Percentiles rank a stretch among this genome's conserved stretches.
Evolutionary conservation across 2,113 vertebrate genomes (phyloP).

Genomic region (Trichomycterus rosablanca): DNA sequence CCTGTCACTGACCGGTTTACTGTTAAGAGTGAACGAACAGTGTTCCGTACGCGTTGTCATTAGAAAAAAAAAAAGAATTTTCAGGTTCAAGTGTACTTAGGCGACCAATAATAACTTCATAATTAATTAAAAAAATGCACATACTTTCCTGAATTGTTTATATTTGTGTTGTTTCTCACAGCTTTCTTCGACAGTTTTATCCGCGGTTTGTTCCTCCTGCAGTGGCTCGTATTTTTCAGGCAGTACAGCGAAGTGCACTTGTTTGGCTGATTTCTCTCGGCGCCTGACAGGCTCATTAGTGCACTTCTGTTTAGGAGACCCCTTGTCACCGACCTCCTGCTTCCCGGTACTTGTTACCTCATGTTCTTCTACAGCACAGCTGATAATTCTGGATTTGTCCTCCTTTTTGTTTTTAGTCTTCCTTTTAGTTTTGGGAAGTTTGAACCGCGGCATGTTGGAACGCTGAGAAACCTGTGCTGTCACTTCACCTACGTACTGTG

Average conservation of each 20-base stretch:
- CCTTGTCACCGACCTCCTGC: background rate
- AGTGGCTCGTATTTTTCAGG: constrained; percentile 67
- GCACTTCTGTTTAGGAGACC: background rate
- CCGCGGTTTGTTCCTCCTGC: constrained; percentile 37
- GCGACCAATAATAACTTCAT: no score
- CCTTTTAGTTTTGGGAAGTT: constrained; percentile 15
- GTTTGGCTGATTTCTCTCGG: constrained; percentile 53
- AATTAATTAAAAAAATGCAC: no score
- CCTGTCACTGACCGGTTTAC: no score
- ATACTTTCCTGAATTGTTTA: constrained; percentile 67
- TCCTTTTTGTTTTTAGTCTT: constrained; percentile 12
- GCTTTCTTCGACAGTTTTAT: constrained; percentile 33
- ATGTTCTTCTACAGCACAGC: background rate
- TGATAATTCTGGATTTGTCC: constrained; percentile 13
- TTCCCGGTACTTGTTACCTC: no score
- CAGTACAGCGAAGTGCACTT: constrained; percentile 63
- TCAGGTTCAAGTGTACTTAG: no score
- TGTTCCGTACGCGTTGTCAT: no score
- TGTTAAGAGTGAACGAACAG: no score
- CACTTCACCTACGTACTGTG: no score
- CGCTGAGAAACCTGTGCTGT: background rate
- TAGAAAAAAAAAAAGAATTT: no score
- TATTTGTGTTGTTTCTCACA: constrained; percentile 40
- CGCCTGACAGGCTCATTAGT: no score
- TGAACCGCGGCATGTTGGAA: constrained; percentile 23